These are phyloP conservation scores for Microchirus variegatus DNA, from an alignment of 2,797 vertebrate species.

Conservation along the genomic window DNA sequence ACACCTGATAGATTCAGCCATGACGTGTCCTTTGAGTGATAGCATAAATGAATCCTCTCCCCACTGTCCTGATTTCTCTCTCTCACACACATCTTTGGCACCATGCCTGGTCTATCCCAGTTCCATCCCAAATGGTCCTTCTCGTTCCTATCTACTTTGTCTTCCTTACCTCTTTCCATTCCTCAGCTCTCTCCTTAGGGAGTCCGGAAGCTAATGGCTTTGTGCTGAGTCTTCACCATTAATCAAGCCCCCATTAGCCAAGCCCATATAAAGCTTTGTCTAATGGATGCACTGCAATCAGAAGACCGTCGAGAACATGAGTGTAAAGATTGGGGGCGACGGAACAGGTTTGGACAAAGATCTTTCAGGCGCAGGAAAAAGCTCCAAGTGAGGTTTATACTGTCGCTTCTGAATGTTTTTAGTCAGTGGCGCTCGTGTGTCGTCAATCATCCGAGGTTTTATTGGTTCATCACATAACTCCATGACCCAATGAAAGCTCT, in stretches of 20 bases:
- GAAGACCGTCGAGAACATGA: conserved; percentile 20
- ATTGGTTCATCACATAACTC: no score
- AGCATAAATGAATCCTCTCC: conserved; percentile 6
- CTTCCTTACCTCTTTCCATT: conserved; percentile 6
- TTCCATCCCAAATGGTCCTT: conserved; percentile 15
- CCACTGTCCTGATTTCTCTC: not conserved
- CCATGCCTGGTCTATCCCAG: not conserved
- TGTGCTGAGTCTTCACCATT: conserved; percentile 61
- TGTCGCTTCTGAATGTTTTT: not conserved
- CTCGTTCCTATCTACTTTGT: conserved; percentile 11
- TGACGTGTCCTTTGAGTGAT: conserved; percentile 19
- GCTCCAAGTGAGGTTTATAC: not conserved
- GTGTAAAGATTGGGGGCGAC: conserved; percentile 18
- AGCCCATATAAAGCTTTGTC: conserved; percentile 45
- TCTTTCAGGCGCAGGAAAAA: not conserved
- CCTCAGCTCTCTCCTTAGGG: conserved; percentile 34
- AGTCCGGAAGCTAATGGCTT: conserved; percentile 65
- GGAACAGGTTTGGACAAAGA: conserved; percentile 7
- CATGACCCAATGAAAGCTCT: no score
- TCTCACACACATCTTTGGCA: not conserved
- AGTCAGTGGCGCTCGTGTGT: not conserved
- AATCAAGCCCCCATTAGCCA: conserved; percentile 72
- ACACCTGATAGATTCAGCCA: conserved; percentile 31
- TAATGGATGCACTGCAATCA: conserved; percentile 58
- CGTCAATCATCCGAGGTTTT: no score